Base-by-base conservation (phyloP, 2,113 vertebrate genomes). In the Cyanistes caeruleus region DNA sequence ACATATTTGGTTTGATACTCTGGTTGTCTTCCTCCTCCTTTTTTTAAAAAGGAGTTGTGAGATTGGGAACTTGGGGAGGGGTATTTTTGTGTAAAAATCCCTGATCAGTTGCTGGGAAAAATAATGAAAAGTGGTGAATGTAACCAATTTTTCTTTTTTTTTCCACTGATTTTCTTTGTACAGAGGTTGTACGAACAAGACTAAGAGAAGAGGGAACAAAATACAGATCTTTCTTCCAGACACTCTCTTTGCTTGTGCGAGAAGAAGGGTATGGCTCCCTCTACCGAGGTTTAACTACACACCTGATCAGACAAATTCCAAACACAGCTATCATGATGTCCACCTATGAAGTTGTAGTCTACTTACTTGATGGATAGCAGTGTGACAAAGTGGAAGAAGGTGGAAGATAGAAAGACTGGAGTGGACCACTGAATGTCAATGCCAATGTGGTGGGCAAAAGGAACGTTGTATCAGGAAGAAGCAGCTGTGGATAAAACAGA, bases 261-360 rank as follows among this genome's bases (percentile, higher is more conserved):
- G 99, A 99, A 98, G 99, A 99, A 98, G 99, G 99, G 39, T 99
- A 99, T 89, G 97, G 98, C 37, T 98, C 99, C 18, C 98, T 99
- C 51, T 99, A 99, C 97, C 98, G 99, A 67, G 99, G 99, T 91
- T 98, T 99, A 79, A 99, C 99, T 60, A 99, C 99, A 11, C 99
- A 99, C 64, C 98, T 99, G 55, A 97, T 99, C 97, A 98, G 99
- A 97, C 99, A 99, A 98, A 99, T 99, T 95, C 99, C 99, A 91
- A 99, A 99, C 98, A 99, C 99, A 0, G 99, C 99, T 95, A 99
- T 99, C 95, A 99, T 99, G 99, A 99, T 99, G 99, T 99, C 98
- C 96, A 99, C 99, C 91, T 99, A 99, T 72, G 99, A 99, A 97
- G 93, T 99, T 96, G 99, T 99, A 93, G 99, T 99, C 89, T 99